Percentiles rank a stretch among this genome's conserved stretches.
Evolutionary conservation across 2,888 invertebrate genomes (phyloP).

Genomic region (Orchesella flavescens): DNA sequence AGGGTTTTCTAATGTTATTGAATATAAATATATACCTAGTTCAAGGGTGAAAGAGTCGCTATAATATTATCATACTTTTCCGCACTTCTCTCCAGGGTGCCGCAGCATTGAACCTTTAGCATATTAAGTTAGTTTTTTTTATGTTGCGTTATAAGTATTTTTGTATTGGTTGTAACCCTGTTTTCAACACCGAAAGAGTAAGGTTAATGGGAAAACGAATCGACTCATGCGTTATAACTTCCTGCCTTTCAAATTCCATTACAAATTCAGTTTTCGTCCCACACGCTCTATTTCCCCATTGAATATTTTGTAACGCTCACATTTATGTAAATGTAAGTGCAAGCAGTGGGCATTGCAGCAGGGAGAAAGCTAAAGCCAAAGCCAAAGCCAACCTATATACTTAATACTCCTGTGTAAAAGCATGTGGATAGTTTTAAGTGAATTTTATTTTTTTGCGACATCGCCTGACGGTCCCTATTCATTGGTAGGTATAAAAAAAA

Average conservation of each 20-base stretch:
- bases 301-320: conserved; percentile 30
- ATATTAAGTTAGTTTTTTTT: neutral
- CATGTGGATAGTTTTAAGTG: conserved; percentile 21
- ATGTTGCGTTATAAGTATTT: neutral
- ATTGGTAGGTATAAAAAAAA: conserved; percentile 11
- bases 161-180: too few species aligned
- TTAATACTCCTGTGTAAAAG: neutral
- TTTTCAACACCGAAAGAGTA: neutral
- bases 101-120: neutral
- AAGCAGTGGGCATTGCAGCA: conserved; percentile 25
- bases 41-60: too few species aligned
- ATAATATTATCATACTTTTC: too few species aligned
- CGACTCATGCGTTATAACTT: conserved; percentile 7
- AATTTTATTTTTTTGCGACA: conserved; percentile 50
- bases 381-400: neutral
- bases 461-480: conserved; percentile 46
- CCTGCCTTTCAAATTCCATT: neutral
- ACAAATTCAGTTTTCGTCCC: conserved; percentile 13
- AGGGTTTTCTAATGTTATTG: too few species aligned
- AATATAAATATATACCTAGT: too few species aligned
- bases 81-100: too few species aligned
- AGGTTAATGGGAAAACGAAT: neutral
- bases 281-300: conserved; percentile 47
- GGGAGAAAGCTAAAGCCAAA: neutral
- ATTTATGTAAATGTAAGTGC: conserved; percentile 44